Percentiles rank a stretch among this genome's conserved stretches.
These are phyloP conservation scores for Okapia johnstoni DNA, from an alignment of 2,113 vertebrate species.

Conservation along the genomic window DNA sequence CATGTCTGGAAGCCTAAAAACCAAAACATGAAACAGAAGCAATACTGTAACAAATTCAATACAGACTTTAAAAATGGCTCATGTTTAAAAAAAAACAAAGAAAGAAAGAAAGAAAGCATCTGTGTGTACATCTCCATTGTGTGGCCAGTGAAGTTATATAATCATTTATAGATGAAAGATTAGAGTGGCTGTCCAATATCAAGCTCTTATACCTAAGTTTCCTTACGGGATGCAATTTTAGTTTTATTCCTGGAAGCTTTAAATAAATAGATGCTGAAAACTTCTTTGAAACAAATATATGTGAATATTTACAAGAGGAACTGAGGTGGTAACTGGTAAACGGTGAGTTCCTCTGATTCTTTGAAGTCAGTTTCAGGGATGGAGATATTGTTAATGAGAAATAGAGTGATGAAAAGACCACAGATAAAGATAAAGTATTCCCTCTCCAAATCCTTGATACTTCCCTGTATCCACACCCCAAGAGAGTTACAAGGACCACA, in stretches of 20 bases:
- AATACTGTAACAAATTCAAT: background rate
- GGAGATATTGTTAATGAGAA: background rate
- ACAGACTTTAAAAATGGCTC: background rate
- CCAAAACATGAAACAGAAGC: background rate
- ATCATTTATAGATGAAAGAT: background rate
- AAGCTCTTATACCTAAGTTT: background rate
- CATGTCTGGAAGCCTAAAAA: background rate
- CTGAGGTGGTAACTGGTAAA: background rate
- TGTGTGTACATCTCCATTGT: background rate
- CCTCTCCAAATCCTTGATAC: background rate
- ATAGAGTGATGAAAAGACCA: background rate
- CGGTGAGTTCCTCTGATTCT: background rate
- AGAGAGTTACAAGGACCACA: background rate
- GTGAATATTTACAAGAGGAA: background rate
- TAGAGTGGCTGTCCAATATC: background rate
- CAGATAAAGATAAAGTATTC: background rate
- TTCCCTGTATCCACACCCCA: background rate
- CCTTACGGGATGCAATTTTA: background rate
- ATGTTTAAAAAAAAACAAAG: background rate
- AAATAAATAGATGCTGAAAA: background rate
- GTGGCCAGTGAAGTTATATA: background rate
- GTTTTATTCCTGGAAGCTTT: background rate
- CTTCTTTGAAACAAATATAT: background rate
- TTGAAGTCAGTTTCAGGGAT: background rate
- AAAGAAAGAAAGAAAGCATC: background rate